Evolutionary conservation across 1,140 invertebrate species (phyloP), one percentile per base, ranked within the genome.

Genomic region (Samia ricini): DNA sequence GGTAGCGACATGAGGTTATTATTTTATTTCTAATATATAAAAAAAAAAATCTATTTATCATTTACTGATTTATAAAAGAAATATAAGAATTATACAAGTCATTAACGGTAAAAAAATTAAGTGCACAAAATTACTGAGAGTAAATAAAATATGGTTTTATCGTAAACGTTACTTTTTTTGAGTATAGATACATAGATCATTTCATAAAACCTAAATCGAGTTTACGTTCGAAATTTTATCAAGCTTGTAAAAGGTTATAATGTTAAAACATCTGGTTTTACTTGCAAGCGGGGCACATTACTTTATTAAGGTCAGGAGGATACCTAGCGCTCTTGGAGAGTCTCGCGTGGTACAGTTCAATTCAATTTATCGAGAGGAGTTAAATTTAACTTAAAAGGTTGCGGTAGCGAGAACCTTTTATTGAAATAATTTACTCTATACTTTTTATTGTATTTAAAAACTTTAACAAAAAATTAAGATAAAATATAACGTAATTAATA

Each of bases 321-420:
- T 55, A 55, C 22, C 10, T 42, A 52, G 15, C 20, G 15, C 48
- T 52, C 50, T 52, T 19, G 26, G 58, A 58, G 50, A 50, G 23
- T 50, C 50, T 56, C 51, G 59, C 56, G 19, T 64, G 63, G 48
- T 57, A 49, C 59, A 36, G 33, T 69, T 61, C 60, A 64, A 69
- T 64, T 58, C 55, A 64, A 64, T 64, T 60, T 64, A 61, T 29
- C 42, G 10, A 60, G 52, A 63, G 62, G 36, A 33, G 24, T 36
- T 57, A 22, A 23, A 55, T 64, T 36, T 23, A 33, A 54, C 54
- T 61, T 61, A 64, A 68, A 59, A 61, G 59, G 56, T 7, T 62
- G 51, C 21, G 10, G 60, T 58, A 22, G 21, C 19, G 56, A 62
- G 50, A 42, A 33, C 23, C 51, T 60, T 63, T 59, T n/a, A 58